Base-by-base conservation (phyloP, 1,140 invertebrate genomes). In the Hylyphantes graminicola region DNA sequence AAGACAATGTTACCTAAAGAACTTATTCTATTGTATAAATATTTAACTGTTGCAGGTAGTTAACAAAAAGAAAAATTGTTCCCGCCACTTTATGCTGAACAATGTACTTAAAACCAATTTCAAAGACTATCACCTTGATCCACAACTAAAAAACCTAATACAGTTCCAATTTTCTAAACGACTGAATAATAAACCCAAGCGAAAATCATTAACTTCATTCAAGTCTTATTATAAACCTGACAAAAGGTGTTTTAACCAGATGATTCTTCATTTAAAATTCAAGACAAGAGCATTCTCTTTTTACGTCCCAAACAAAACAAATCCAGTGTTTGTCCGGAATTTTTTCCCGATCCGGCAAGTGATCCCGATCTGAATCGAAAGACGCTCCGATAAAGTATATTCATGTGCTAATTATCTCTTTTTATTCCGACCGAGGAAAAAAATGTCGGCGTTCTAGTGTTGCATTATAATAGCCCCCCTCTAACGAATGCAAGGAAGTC, bases 321-420 rank as follows among this genome's bases (percentile, higher is more conserved):
- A 74, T 74, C 72, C 48, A 74, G 59, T 59, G 72, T 74, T 74
- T 74, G 54, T 59, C 55, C 53, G 15, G 55, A 64, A 76, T 54
- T 78, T 78, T 78, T 67, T 78, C 48, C 61, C 35, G 21, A 51
- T 35, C 61, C 72, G 10, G 51, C 17, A 73, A 81, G 55, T 64
- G 80, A 73, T 74, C 72, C 57, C 9, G 55, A 50, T 35, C 13
- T 12, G 35, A 73, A 55, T 48, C 54, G 68, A 55, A 70, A 59
- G 77, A 70, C 21, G 15, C 21, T 59, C 67, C 67, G 63, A 70
- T 59, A 63, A 83, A 83, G 70, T 83, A 83, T 82, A 74, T 74
- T 82, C 80, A 74, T 74, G 80, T 83, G 80, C 80, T 81, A 81
- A 81, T 81, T 81, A 81, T 73, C 67, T 35, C 63, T 51, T 80